phyloP scores from a whole-genome alignment of 1,140 invertebrate species.

The Oncopodura yosiiana region DNA sequence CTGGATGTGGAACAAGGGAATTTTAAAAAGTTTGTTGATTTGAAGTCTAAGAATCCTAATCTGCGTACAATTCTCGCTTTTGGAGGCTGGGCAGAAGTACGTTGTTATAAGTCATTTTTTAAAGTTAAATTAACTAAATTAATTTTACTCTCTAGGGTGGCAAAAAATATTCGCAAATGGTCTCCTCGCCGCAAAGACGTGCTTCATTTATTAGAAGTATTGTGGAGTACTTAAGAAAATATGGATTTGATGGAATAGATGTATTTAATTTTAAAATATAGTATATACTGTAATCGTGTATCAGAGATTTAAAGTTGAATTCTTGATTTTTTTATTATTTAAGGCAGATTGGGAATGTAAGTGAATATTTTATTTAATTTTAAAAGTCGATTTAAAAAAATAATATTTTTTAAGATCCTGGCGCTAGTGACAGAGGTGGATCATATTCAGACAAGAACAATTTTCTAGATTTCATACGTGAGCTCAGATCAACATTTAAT shows the following conservation, averaged over 20 bases:
- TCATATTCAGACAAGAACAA: constrained; percentile 39
- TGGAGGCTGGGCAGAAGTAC: constrained; percentile 23
- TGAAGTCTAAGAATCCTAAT: constrained; percentile 59
- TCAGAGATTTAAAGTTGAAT: too few species aligned
- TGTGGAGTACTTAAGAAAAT: constrained; percentile 20
- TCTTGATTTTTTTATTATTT: too few species aligned
- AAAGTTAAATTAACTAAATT: not conserved
- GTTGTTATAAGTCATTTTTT: not conserved
- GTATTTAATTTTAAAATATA: too few species aligned
- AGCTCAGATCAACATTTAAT: constrained; percentile 40
- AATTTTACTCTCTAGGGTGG: constrained; percentile 19
- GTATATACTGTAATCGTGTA: too few species aligned
- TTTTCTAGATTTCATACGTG: constrained; percentile 37
- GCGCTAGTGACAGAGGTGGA: constrained; percentile 40
- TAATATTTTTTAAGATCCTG: too few species aligned
- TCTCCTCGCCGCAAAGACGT: constrained; percentile 30
- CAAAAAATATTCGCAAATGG: constrained; percentile 41
- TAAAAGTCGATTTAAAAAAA: too few species aligned
- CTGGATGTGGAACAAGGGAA: constrained; percentile 63
- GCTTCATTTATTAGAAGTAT: constrained; percentile 38
- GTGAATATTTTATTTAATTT: too few species aligned
- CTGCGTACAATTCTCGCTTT: constrained; percentile 70
- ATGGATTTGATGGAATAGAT: constrained; percentile 44
- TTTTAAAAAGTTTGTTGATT: constrained; percentile 68
- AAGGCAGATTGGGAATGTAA: too few species aligned